These are phyloP conservation scores for Heliconius hortense DNA, from an alignment of 2,888 invertebrate species.

Conservation along the genomic window DNA sequence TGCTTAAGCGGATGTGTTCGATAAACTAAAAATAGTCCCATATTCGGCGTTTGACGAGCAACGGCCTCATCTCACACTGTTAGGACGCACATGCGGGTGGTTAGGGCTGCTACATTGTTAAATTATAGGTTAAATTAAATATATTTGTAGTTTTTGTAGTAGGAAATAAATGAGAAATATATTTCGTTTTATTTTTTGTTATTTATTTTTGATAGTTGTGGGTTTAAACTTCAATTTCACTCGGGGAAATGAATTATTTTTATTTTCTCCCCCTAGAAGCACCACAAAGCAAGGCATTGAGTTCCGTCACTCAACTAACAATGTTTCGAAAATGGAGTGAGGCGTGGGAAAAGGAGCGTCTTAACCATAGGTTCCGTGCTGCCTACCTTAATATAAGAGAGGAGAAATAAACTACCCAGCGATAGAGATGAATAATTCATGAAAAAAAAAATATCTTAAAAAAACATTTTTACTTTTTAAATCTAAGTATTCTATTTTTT, in stretches of 20 bases:
- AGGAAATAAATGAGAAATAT: no score
- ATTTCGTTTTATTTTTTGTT: no score
- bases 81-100: constrained; percentile 26
- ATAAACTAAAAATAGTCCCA: constrained; percentile 25
- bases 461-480: not conserved
- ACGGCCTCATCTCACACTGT: constrained; percentile 9
- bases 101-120: not conserved
- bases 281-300: not conserved
- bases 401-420: not conserved
- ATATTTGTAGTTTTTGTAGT: not conserved
- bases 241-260: no score
- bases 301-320: not conserved
- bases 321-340: not conserved
- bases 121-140: not conserved
- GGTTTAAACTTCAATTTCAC: no score
- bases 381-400: not conserved
- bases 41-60: constrained; percentile 20
- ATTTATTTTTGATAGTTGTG: no score
- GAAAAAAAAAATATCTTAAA: not conserved
- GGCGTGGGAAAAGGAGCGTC: not conserved
- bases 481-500: not conserved
- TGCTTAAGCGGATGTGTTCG: constrained; percentile 26
- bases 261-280: no score
- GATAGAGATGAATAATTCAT: no score
- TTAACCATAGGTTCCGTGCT: not conserved